A percentile compares a stretch with the other conserved stretches of the same genome.
Conservation (phyloP, 2,888 invertebrate species). For the Catonia carolina region DNA sequence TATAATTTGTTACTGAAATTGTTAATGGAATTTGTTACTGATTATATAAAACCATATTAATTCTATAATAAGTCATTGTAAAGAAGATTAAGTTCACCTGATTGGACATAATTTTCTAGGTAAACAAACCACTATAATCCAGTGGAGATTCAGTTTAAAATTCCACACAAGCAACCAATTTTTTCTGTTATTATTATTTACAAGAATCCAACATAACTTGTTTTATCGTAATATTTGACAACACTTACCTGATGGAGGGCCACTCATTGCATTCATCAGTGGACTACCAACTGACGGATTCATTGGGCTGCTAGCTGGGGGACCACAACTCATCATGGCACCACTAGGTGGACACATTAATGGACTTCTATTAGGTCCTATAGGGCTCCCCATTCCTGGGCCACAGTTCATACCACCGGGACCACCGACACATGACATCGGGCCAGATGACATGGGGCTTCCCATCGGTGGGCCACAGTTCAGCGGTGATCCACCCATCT, state of each 20-base stretch:
- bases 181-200: too few species aligned
- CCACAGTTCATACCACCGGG: slow-evolving; percentile 47
- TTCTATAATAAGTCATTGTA: too few species aligned
- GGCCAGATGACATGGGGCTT: slow-evolving; percentile 55
- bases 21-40: too few species aligned
- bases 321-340: slow-evolving; percentile 33
- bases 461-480: slow-evolving; percentile 56
- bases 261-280: slow-evolving; percentile 28
- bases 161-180: too few species aligned
- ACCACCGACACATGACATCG: slow-evolving; percentile 55
- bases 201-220: too few species aligned
- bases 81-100: too few species aligned
- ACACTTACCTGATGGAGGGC: slow-evolving; percentile 17
- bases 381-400: slow-evolving; percentile 64
- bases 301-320: slow-evolving; percentile 54
- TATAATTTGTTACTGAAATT: too few species aligned
- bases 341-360: slow-evolving; percentile 32
- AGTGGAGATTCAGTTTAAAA: too few species aligned
- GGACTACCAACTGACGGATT: slow-evolving; percentile 36
- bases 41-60: too few species aligned
- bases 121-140: too few species aligned
- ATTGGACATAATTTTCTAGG: too few species aligned
- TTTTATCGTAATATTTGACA: too few species aligned
- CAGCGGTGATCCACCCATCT: slow-evolving; percentile 35
- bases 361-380: slow-evolving; percentile 47